A percentile compares a stretch with the other conserved stretches of the same genome.
phyloP scores from a whole-genome alignment of 2,888 invertebrate genomes.

The Epsilonema sp. region DNA sequence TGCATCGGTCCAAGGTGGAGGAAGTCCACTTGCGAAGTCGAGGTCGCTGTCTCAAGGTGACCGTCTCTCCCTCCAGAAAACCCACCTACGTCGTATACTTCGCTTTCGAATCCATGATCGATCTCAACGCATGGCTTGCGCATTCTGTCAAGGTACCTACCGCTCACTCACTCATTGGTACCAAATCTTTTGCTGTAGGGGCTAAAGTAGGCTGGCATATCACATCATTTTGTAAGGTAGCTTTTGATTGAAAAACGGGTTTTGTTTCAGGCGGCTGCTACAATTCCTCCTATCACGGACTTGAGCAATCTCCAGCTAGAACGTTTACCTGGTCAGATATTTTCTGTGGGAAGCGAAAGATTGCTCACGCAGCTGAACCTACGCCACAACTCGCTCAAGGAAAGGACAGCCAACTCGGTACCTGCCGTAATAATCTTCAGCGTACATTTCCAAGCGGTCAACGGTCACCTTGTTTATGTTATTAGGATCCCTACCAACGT shows the following conservation, averaged over 20 bases:
- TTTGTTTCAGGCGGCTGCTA: slow-evolving; percentile 29
- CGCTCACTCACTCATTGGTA: not conserved
- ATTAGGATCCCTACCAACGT: slow-evolving; percentile 14
- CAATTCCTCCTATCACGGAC: slow-evolving; percentile 32
- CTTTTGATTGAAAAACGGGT: too few relatives aligned
- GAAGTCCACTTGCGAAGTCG: slow-evolving; percentile 3
- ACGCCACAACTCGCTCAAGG: slow-evolving; percentile 31
- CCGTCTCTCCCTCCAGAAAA: slow-evolving; percentile 1
- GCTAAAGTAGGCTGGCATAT: too few relatives aligned
- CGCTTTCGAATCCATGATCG: slow-evolving; percentile 7
- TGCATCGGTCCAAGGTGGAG: slow-evolving; percentile 10
- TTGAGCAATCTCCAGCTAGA: slow-evolving; percentile 34
- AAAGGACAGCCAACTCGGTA: too few relatives aligned
- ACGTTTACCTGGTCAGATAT: slow-evolving; percentile 33
- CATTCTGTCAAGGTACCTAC: slow-evolving; percentile 3
- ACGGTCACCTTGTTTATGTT: too few relatives aligned
- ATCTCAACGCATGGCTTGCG: slow-evolving; percentile 6
- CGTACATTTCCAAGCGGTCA: too few relatives aligned
- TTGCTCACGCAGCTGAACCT: slow-evolving; percentile 30
- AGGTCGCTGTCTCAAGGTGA: slow-evolving; percentile 8
- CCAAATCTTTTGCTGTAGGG: too few relatives aligned
- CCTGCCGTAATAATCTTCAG: too few relatives aligned
- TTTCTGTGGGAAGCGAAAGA: slow-evolving; percentile 19
- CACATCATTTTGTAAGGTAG: too few relatives aligned
- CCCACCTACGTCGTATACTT: slow-evolving; percentile 3